Percentiles rank a stretch among this genome's conserved stretches.
phyloP scores from a whole-genome alignment of 2,888 invertebrate genomes.

The Neoitamus cyanurus region DNA sequence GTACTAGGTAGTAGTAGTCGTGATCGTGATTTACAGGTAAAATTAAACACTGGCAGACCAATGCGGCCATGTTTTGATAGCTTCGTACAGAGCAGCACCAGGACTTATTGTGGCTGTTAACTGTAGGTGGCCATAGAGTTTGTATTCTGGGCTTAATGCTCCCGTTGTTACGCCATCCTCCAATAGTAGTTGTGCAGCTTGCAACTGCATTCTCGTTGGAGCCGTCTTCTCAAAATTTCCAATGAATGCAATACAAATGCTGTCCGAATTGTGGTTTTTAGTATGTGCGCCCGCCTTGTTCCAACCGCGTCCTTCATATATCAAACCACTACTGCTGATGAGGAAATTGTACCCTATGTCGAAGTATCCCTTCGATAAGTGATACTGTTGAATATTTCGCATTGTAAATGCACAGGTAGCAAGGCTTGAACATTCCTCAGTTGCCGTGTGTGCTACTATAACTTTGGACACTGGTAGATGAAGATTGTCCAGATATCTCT shows the following conservation, averaged over 20 bases:
- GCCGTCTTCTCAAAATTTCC: slow-evolving; percentile 54
- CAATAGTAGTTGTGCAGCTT: slow-evolving; percentile 71
- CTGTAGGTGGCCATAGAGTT: slow-evolving; percentile 75
- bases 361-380: slow-evolving; percentile 59
- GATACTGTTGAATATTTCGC: slow-evolving; percentile 60
- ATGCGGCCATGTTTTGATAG: slow-evolving; percentile 76
- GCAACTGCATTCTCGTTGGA: slow-evolving; percentile 68
- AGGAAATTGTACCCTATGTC: slow-evolving; percentile 63
- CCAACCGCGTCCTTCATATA: slow-evolving; percentile 63
- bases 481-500: slow-evolving; percentile 54
- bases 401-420: slow-evolving; percentile 57
- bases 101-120: slow-evolving; percentile 75
- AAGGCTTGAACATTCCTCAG: neutral
- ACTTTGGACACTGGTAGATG: slow-evolving; percentile 59
- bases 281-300: slow-evolving; percentile 61
- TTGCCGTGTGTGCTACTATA: slow-evolving; percentile 28
- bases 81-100: slow-evolving; percentile 72
- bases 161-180: slow-evolving; percentile 67
- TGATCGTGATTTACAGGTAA: too few species aligned
- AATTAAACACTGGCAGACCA: slow-evolving; percentile 60
- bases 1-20: too few species aligned
- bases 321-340: slow-evolving; percentile 61
- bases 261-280: slow-evolving; percentile 60
- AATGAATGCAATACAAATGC: slow-evolving; percentile 62
- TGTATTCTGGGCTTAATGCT: neutral